Percentiles rank a stretch among this genome's conserved stretches.
Evolutionary conservation across 1,140 invertebrate species (phyloP).

Genomic region (Drosophila nasuta): DNA sequence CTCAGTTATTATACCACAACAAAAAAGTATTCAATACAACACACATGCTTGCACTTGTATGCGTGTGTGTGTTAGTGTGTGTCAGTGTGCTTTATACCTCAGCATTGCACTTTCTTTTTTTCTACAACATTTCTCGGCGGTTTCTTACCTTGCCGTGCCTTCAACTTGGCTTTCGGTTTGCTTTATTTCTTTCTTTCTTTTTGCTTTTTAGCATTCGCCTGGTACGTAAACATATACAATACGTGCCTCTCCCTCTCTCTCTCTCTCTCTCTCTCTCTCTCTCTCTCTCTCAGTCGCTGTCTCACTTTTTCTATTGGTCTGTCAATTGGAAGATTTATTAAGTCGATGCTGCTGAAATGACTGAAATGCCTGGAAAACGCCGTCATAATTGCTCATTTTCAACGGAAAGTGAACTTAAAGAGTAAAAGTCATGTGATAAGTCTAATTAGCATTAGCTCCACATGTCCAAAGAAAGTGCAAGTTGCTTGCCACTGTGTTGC

Average conservation of each 20-base stretch:
- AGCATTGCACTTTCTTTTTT: slow-evolving; percentile 50
- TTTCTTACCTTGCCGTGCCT: slow-evolving; percentile 17
- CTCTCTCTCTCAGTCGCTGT: slow-evolving; percentile 5
- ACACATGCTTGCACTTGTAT: not conserved
- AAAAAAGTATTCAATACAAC: slow-evolving; percentile 13
- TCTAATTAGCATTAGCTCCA: slow-evolving; percentile 26
- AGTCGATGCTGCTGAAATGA: slow-evolving; percentile 24
- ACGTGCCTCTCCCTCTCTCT: not conserved
- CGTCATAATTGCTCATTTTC: slow-evolving; percentile 54
- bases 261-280: not conserved
- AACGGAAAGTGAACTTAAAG: slow-evolving; percentile 42
- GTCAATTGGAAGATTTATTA: slow-evolving; percentile 44
- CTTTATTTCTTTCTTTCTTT: slow-evolving; percentile 25
- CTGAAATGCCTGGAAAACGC: slow-evolving; percentile 35
- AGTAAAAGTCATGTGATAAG: slow-evolving; percentile 57
- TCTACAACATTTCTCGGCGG: slow-evolving; percentile 36
- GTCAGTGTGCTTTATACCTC: slow-evolving; percentile 1
- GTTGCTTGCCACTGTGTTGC: slow-evolving; percentile 14
- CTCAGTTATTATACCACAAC: slow-evolving; percentile 32
- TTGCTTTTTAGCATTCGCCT: slow-evolving; percentile 8
- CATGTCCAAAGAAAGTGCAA: slow-evolving; percentile 49
- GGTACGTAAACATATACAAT: slow-evolving; percentile 1
- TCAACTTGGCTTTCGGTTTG: slow-evolving; percentile 24
- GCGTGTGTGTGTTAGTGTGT: not conserved
- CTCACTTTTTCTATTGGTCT: slow-evolving; percentile 28